phyloP scores from a whole-genome alignment of 2,797 vertebrate genomes.

The Sandelia bainsii region DNA sequence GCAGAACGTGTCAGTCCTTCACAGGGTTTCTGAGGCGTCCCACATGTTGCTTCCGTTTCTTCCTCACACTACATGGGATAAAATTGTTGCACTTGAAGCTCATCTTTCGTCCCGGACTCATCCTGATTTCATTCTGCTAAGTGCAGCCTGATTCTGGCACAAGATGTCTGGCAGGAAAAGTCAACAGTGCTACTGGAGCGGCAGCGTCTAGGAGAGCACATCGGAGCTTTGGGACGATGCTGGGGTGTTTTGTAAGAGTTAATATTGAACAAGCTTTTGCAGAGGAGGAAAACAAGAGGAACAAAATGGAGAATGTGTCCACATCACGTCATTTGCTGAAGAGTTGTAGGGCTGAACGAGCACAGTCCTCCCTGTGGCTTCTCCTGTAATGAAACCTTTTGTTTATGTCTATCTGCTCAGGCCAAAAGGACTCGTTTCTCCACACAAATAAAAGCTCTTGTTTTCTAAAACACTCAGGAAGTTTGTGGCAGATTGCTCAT shows the following conservation, averaged over 20 bases:
- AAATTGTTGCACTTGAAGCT: too few species aligned
- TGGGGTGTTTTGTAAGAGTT: background rate
- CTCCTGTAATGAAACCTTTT: slow-evolving; percentile 29
- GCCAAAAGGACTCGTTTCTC: too few species aligned
- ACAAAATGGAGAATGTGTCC: background rate
- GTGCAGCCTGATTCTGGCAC: background rate
- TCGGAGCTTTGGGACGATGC: background rate
- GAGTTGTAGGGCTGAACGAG: background rate
- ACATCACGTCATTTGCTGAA: background rate
- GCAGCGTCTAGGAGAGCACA: background rate
- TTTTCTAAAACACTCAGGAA: slow-evolving; percentile 25
- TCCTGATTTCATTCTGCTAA: background rate
- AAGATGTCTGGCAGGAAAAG: background rate
- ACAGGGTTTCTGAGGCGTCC: too few species aligned
- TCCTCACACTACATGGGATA: too few species aligned
- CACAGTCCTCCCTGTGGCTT: background rate
- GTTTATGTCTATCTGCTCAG: slow-evolving; percentile 32
- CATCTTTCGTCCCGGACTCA: too few species aligned
- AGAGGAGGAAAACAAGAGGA: background rate
- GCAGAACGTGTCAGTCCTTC: too few species aligned
- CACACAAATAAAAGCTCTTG: slow-evolving; percentile 2
- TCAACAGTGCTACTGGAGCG: background rate
- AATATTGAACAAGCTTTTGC: slow-evolving; percentile 1
- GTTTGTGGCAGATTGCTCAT: background rate
- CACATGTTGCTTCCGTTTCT: too few species aligned